A percentile compares a stretch with the other conserved stretches of the same genome.
phyloP scores from a whole-genome alignment of 1,140 invertebrate genomes.

The Listronotus oregonensis region DNA sequence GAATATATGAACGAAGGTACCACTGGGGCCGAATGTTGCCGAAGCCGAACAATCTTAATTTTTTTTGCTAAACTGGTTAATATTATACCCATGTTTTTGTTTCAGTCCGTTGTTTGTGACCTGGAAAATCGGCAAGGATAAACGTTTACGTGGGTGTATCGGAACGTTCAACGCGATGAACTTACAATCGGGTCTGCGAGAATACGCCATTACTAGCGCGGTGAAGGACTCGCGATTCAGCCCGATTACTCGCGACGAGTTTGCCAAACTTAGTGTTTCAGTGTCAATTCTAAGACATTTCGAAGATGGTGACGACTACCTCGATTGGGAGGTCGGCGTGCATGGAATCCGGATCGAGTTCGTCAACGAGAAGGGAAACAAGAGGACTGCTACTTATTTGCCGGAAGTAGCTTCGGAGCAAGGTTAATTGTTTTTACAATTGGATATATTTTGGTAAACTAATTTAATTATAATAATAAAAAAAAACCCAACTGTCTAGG shows the following conservation, averaged over 20 bases:
- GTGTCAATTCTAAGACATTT: constrained; percentile 95
- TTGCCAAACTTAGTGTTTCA: constrained; percentile 89
- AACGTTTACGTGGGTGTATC: constrained; percentile 90
- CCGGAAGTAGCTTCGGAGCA: constrained; percentile 97
- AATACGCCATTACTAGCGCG: constrained; percentile 97
- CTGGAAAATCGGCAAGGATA: constrained; percentile 95
- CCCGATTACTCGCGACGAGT: constrained; percentile 93
- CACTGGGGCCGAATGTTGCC: no score
- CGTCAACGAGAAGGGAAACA: constrained; percentile 90
- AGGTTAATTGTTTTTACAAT: constrained; percentile 67
- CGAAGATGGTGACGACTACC: constrained; percentile 92
- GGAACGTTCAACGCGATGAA: constrained; percentile 95
- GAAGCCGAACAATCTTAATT: no score
- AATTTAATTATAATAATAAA: not conserved
- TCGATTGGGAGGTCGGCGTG: constrained; percentile 96
- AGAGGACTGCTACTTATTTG: constrained; percentile 95
- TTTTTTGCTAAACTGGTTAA: no score
- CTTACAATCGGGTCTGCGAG: constrained; percentile 88
- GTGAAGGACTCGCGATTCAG: constrained; percentile 96
- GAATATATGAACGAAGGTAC: no score
- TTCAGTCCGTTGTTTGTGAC: constrained; percentile 97
- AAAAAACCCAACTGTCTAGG: not conserved
- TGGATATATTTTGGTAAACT: not conserved
- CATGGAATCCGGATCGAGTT: constrained; percentile 99
- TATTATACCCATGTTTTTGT: no score